A percentile compares a stretch with the other conserved stretches of the same genome.
phyloP scores from a whole-genome alignment of 1,140 invertebrate genomes.

The Drosophila ercepeae region DNA sequence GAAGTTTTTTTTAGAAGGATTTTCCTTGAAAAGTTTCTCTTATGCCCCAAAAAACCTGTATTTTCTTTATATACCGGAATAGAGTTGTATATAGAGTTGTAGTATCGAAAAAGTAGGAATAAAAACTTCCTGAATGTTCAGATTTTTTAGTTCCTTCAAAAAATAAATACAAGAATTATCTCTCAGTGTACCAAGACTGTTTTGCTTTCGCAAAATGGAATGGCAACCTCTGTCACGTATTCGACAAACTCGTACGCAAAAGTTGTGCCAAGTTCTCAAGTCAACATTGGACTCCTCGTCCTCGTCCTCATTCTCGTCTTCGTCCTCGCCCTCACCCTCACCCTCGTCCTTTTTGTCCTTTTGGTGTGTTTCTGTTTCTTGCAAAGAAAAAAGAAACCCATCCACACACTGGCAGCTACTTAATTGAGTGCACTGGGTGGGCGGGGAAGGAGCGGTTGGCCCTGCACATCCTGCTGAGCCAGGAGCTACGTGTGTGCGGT shows the following conservation, averaged over 20 bases:
- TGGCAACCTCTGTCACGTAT: constrained; percentile 38
- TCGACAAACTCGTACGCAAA: constrained; percentile 44
- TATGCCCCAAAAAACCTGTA: too few relatives aligned
- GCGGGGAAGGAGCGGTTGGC: not conserved
- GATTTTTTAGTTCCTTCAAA: too few relatives aligned
- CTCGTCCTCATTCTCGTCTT: not conserved
- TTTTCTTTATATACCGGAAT: too few relatives aligned
- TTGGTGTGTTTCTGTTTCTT: not conserved
- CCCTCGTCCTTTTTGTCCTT: not conserved
- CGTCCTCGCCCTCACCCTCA: not conserved
- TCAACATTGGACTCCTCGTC: constrained; percentile 34
- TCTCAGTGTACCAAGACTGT: not conserved
- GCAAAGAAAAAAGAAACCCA: not conserved
- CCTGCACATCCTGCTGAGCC: constrained; percentile 24
- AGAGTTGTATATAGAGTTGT: too few relatives aligned
- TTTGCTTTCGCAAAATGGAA: constrained; percentile 4
- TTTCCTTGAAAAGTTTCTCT: too few relatives aligned
- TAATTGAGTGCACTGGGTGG: constrained; percentile 31
- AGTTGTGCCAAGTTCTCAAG: constrained; percentile 50
- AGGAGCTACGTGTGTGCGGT: constrained; percentile 5
- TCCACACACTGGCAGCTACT: constrained; percentile 10
- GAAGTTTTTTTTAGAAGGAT: too few relatives aligned
- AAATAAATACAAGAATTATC: too few relatives aligned
- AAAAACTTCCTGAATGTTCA: too few relatives aligned
- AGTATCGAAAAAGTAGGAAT: not conserved